Evolutionary conservation across 2,113 vertebrate species (phyloP).

Genomic region (Entelurus aequoreus): DNA sequence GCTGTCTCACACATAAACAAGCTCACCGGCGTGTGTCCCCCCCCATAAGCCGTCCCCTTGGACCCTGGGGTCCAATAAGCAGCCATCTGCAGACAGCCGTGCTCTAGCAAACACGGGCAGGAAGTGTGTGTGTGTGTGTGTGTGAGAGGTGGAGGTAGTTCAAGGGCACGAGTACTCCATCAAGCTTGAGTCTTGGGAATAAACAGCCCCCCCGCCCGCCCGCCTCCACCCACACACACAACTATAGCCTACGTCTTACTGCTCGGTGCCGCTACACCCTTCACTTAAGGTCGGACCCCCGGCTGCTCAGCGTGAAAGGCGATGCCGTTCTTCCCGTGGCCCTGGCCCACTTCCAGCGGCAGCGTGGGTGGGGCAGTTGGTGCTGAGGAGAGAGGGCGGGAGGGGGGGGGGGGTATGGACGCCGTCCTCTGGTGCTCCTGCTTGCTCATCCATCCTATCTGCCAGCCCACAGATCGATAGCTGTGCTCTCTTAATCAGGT

Average conservation of each 20-base stretch:
- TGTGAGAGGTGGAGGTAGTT: slow-evolving; percentile 49
- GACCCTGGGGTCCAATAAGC: slow-evolving; percentile 77
- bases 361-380: slow-evolving; percentile 48
- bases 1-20: slow-evolving; percentile 43
- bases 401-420: slow-evolving; percentile 46
- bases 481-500: slow-evolving; percentile 76
- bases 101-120: slow-evolving; percentile 58
- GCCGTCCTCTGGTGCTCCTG: slow-evolving; percentile 68
- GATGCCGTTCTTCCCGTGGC: slow-evolving; percentile 28
- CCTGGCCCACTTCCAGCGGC: slow-evolving; percentile 29
- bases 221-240: slow-evolving; percentile 6
- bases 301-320: slow-evolving; percentile 28
- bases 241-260: slow-evolving; percentile 10
- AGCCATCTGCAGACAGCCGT: slow-evolving; percentile 73
- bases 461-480: slow-evolving; percentile 72
- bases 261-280: slow-evolving; percentile 2
- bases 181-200: slow-evolving; percentile 62
- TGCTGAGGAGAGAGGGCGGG: slow-evolving; percentile 28
- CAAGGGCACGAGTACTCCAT: slow-evolving; percentile 68
- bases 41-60: slow-evolving; percentile 33
- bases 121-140: slow-evolving; percentile 37
- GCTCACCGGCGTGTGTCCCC: slow-evolving; percentile 41
- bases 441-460: slow-evolving; percentile 72
- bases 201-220: slow-evolving; percentile 26
- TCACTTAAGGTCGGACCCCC: slow-evolving; percentile 33